phyloP scores from a whole-genome alignment of 2,888 invertebrate species.

The Andrena chrysosceles region DNA sequence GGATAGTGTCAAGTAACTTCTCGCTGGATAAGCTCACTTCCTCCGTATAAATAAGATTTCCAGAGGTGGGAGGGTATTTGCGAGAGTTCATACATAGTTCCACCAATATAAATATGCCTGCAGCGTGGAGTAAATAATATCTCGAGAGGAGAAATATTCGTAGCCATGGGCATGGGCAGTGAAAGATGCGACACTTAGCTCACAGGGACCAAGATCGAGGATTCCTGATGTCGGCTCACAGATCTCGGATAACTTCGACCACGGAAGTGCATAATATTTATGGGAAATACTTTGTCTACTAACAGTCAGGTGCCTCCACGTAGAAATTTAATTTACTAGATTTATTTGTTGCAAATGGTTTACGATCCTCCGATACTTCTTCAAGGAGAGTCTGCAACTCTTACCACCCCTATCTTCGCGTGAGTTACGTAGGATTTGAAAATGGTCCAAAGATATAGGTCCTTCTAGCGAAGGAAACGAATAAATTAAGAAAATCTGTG shows the following conservation, averaged over 20 bases:
- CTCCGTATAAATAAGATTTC: conserved; percentile 53
- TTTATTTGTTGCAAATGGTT: neutral
- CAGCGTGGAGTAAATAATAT: conserved; percentile 55
- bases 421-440: no score
- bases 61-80: conserved; percentile 12
- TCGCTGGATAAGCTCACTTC: conserved; percentile 36
- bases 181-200: conserved; percentile 54
- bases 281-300: neutral
- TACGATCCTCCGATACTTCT: neutral
- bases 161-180: conserved; percentile 24
- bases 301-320: neutral
- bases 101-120: conserved; percentile 37
- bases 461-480: no score
- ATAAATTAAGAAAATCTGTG: neutral
- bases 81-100: conserved; percentile 44
- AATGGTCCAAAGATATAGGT: no score
- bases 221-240: conserved; percentile 39
- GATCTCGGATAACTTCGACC: conserved; percentile 35
- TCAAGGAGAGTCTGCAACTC: no score
- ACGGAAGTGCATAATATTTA: conserved; percentile 31
- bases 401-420: no score
- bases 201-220: conserved; percentile 55
- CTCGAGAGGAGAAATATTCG: conserved; percentile 46
- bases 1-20: conserved; percentile 54
- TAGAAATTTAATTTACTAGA: conserved; percentile 4